Conservation (phyloP, 2,797 vertebrate species). For the Takifugu rubripes region DNA sequence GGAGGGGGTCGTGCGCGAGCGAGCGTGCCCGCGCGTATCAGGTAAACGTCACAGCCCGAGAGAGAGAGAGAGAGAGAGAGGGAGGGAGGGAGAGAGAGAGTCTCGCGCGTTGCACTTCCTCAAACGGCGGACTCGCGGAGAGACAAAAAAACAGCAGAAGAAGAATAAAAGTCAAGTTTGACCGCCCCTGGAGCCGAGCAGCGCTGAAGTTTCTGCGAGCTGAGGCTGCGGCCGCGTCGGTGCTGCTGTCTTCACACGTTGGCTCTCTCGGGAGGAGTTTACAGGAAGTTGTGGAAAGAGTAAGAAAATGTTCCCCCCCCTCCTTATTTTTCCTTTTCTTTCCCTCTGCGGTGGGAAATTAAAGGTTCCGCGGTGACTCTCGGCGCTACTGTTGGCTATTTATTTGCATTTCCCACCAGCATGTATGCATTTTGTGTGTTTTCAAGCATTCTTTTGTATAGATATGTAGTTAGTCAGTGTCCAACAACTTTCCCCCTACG, state of each 20-base stretch:
- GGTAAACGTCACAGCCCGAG: conserved; percentile 69
- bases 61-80: conserved; percentile 1
- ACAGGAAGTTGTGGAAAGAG: conserved; percentile 16
- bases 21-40: conserved; percentile 21
- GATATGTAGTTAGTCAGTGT: no score
- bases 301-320: background rate
- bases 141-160: conserved; percentile 19
- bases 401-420: background rate
- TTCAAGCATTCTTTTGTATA: background rate
- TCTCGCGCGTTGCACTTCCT: conserved; percentile 62
- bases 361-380: conserved; percentile 1
- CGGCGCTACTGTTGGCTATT: conserved; percentile 6
- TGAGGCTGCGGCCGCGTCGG: conserved; percentile 26
- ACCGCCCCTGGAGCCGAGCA: conserved; percentile 12
- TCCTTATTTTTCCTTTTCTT: conserved; percentile 6
- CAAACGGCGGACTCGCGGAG: conserved; percentile 66
- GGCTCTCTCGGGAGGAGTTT: background rate
- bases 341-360: background rate
- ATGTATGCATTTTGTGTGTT: background rate
- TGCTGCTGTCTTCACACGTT: conserved; percentile 1
- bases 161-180: conserved; percentile 29
- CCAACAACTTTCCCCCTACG: background rate
- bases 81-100: background rate
- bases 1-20: background rate
- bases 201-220: conserved; percentile 32